These are phyloP conservation scores for Montipora sp. DNA, from an alignment of 64 coral and sea anemone species.

Conservation along the genomic window DNA sequence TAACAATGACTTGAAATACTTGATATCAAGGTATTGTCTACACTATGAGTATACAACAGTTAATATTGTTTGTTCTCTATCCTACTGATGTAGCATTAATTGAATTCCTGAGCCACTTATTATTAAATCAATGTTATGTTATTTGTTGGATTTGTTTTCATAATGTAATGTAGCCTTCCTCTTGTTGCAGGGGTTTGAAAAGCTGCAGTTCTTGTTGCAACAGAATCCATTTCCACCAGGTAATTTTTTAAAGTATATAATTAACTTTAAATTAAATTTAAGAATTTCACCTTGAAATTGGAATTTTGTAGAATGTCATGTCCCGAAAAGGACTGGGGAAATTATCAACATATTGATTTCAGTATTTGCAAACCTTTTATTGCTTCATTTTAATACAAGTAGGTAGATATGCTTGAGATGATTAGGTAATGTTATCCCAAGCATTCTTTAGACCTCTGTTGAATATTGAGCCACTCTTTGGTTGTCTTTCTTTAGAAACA, in stretches of 20 bases:
- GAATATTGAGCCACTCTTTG: background rate
- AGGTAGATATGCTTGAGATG: background rate
- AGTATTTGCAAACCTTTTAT: conserved; percentile 4
- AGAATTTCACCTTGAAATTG: no score
- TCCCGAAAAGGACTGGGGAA: no score
- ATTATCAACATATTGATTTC: no score
- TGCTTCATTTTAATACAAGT: background rate
- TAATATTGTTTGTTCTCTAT: no score
- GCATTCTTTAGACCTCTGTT: background rate
- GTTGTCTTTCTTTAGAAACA: conserved; percentile 70
- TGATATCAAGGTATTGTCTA: no score
- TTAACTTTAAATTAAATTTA: no score
- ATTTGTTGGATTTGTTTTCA: background rate
- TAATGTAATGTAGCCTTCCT: background rate
- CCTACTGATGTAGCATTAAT: no score
- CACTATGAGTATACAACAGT: no score
- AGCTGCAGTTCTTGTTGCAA: conserved; percentile 89
- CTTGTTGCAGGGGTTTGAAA: conserved; percentile 80
- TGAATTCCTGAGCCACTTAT: no score
- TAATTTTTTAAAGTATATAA: no score
- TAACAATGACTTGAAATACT: no score
- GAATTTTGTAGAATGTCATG: no score
- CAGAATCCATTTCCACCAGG: conserved; percentile 96
- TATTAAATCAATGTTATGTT: background rate
- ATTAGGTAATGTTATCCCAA: background rate